Evolutionary conservation across 2,113 vertebrate species (phyloP), one percentile per base, ranked within the genome.

Genomic region (Tretioscincus oriximinensis): DNA sequence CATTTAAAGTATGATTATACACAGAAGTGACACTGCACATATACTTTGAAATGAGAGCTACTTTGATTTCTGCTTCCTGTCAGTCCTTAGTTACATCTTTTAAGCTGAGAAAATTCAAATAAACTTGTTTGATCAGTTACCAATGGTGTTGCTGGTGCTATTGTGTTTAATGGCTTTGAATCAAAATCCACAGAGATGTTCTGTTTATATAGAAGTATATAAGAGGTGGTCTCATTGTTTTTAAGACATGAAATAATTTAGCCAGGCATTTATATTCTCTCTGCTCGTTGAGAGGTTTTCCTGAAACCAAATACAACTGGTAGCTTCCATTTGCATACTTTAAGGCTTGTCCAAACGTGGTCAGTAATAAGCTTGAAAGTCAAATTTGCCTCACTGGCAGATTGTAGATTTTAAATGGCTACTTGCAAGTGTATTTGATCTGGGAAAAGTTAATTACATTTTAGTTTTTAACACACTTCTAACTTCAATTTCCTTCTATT

Each of bases 1-100:
- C 86, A 88, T 94, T 82, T 68, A 65, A 87, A 89, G 89, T 91
- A 87, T 88, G 86, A 54, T 88, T 61, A n/a, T 85, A 80, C 12
- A 35, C 60, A 58, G 84, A 87, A 93, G 87, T 81, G 82, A 73
- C 8, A 90, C 80, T 88, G 88, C 88, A 88, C 90, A 83, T 88
- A 86, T 87, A 87, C 31, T 87, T 90, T 78, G 68, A 80, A 88
- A 88, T 87, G 0, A 85, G 72, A 64, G 60, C 85, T 86, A 79
- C 72, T 26, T 82, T 79, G 78, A 84, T 5, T 88, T 87, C 65
- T 41, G 45, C 68, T 82, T 20, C 60, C 6, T 84, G 7, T 16
- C 0, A 0, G 81, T 81, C 58, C 64, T 76, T 72, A 31, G 51
- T 78, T 60, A 68, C 28, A 78, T n/a, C 58, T 65, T 51, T 6